phyloP scores from a whole-genome alignment of 2,113 vertebrate genomes.

The Eurystomus gularis region DNA sequence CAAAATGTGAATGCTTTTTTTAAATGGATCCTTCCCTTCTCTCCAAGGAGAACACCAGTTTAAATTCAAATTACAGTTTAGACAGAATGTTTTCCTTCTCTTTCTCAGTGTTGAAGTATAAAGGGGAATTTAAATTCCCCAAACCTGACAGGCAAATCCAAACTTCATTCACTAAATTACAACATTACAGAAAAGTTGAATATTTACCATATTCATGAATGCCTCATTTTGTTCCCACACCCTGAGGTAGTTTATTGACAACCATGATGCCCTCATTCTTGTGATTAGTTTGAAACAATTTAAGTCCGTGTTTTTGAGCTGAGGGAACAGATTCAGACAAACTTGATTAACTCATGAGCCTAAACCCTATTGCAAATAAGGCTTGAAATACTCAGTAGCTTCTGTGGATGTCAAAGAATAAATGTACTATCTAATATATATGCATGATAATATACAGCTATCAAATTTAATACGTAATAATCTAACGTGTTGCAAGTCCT shows the following conservation, averaged over 20 bases:
- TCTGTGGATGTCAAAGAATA: not conserved
- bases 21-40: not conserved
- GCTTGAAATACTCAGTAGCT: not conserved
- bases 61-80: not conserved
- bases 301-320: constrained; percentile 55
- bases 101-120: not conserved
- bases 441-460: not conserved
- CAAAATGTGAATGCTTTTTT: constrained; percentile 2
- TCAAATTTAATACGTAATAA: not conserved
- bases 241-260: not conserved
- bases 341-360: not conserved
- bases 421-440: not conserved
- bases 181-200: not conserved
- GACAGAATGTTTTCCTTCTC: not conserved
- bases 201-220: not conserved
- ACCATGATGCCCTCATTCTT: constrained; percentile 20
- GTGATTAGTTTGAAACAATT: constrained; percentile 27
- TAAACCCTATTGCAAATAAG: not conserved
- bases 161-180: not conserved
- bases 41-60: not conserved
- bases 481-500: not conserved
- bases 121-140: not conserved
- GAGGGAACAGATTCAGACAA: not conserved
- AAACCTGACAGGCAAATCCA: not conserved
- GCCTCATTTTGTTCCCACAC: not conserved